Evolutionary conservation across 2,113 vertebrate species (phyloP).

Genomic region (Alexandromys fortis): DNA sequence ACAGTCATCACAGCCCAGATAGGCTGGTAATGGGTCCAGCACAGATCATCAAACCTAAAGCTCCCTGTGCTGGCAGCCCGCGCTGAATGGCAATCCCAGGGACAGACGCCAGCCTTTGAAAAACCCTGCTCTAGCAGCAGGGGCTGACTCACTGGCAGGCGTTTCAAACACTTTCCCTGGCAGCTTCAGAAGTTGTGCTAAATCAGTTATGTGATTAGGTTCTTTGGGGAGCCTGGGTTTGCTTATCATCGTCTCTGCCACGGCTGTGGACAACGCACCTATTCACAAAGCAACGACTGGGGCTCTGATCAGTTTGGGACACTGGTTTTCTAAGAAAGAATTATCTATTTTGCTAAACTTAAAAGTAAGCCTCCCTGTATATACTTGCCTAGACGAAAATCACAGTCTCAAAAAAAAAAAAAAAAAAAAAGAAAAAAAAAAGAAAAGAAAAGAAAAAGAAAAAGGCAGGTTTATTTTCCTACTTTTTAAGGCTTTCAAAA

Average conservation of each 20-base stretch:
- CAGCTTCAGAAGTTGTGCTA: constrained; percentile 71
- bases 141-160: constrained; percentile 72
- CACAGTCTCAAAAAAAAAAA: no score
- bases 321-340: constrained; percentile 14
- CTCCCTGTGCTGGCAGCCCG: neutral
- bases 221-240: constrained; percentile 55
- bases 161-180: constrained; percentile 73
- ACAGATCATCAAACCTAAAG: constrained; percentile 64
- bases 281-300: constrained; percentile 66
- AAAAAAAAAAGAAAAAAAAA: no score
- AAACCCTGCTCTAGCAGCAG: constrained; percentile 76
- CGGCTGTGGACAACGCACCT: constrained; percentile 50
- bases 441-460: no score
- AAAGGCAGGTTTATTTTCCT: neutral
- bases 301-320: constrained; percentile 1
- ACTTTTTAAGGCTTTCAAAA: no score
- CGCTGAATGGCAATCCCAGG: constrained; percentile 68
- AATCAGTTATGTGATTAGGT: constrained; percentile 69
- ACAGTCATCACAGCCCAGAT: constrained; percentile 31
- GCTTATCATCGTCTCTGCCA: constrained; percentile 48
- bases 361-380: constrained; percentile 47
- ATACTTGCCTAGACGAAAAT: neutral
- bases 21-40: constrained; percentile 42
- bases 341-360: neutral
- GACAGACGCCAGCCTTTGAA: constrained; percentile 74